A percentile compares a stretch with the other conserved stretches of the same genome.
Conservation (phyloP, 2,797 vertebrate species). For the Tarsius wallacei region DNA sequence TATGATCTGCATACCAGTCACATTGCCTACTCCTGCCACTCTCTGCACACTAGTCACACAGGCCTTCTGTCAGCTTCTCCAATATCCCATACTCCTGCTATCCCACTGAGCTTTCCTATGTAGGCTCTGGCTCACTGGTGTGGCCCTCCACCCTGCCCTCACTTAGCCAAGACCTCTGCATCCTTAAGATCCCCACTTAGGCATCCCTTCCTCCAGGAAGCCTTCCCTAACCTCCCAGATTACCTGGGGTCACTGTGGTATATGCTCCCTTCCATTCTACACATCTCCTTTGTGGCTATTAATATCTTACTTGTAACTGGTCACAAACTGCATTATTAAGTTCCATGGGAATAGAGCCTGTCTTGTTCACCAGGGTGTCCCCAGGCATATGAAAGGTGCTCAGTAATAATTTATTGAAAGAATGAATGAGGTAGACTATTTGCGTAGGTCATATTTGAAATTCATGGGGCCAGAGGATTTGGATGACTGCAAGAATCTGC, state of each 20-base stretch:
- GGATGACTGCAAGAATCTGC: neutral
- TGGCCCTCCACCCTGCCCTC: neutral
- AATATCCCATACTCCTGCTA: too few relatives aligned
- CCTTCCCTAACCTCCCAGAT: neutral
- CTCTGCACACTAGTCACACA: neutral
- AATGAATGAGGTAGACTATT: neutral
- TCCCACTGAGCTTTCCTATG: neutral
- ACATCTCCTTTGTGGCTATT: neutral
- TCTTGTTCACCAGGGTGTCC: neutral
- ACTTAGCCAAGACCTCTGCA: neutral
- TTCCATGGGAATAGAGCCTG: neutral
- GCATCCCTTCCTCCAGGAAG: conserved; percentile 2
- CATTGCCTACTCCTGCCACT: neutral
- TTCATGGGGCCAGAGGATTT: neutral
- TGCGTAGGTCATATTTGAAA: conserved; percentile 5
- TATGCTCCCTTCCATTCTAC: neutral
- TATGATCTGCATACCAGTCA: neutral
- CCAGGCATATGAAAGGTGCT: neutral
- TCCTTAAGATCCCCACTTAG: neutral
- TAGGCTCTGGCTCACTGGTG: too few relatives aligned
- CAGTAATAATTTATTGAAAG: neutral
- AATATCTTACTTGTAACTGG: neutral
- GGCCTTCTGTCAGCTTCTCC: neutral
- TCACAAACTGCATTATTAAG: neutral
- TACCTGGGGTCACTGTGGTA: neutral